Conservation (phyloP, 2,113 vertebrate species). For the Apus apus region DNA sequence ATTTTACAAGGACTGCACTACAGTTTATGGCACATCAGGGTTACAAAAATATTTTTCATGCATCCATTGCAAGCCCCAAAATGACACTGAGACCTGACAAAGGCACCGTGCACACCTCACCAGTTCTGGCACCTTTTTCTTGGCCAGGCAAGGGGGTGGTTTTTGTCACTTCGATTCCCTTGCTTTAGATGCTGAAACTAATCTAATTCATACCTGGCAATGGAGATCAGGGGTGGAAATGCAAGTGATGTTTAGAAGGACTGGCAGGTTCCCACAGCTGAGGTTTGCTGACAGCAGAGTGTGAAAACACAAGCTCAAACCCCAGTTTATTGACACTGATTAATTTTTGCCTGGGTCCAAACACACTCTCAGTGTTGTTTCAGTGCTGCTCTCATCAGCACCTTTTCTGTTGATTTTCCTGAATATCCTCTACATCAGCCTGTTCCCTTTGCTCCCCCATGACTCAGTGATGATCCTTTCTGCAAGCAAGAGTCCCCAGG, state of each 20-base stretch:
- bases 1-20: not conserved
- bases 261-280: not conserved
- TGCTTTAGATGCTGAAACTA: not conserved
- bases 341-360: not conserved
- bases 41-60: not conserved
- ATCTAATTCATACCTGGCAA: not conserved
- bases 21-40: not conserved
- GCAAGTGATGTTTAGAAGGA: not conserved
- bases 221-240: not conserved
- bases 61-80: not conserved
- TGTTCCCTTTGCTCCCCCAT: accelerated
- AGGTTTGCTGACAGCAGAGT: not conserved
- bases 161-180: not conserved
- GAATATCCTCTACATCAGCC: not conserved
- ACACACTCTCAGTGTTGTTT: not conserved
- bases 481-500: accelerated
- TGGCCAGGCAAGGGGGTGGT: accelerated
- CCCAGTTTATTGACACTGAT: not conserved
- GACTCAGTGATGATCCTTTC: not conserved
- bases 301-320: not conserved
- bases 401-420: not conserved
- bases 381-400: not conserved
- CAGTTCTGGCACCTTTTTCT: not conserved
- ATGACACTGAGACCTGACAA: not conserved
- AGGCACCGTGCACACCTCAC: accelerated